Conservation (phyloP, 2,888 invertebrate genomes). For the Maniola hyperantus region DNA sequence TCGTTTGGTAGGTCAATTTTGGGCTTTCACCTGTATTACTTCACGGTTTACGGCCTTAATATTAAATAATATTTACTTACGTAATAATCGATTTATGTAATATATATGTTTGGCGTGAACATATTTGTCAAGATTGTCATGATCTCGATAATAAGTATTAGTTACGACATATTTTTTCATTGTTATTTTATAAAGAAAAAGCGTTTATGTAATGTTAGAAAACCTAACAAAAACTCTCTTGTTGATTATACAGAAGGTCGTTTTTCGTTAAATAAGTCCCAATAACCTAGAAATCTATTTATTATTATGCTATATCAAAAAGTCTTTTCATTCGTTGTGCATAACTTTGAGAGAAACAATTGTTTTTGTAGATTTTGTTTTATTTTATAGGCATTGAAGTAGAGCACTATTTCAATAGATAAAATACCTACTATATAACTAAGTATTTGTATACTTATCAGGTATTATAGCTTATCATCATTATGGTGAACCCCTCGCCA, state of each 20-base stretch:
- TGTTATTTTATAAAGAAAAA: slow-evolving; percentile 9
- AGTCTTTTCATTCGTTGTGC: slow-evolving; percentile 2
- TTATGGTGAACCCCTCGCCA: too few relatives aligned
- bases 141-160: slow-evolving; percentile 15
- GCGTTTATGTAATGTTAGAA: slow-evolving; percentile 21
- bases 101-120: slow-evolving; percentile 21
- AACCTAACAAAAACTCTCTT: slow-evolving; percentile 14
- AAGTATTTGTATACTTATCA: too few relatives aligned
- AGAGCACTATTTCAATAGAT: neutral
- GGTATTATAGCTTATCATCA: too few relatives aligned
- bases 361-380: neutral
- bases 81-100: slow-evolving; percentile 43
- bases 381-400: neutral
- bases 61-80: slow-evolving; percentile 55
- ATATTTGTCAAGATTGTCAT: slow-evolving; percentile 24
- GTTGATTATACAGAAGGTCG: slow-evolving; percentile 22
- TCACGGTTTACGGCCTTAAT: slow-evolving; percentile 61
- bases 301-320: slow-evolving; percentile 4
- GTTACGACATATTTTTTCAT: slow-evolving; percentile 18
- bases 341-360: neutral
- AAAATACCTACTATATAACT: neutral
- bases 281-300: slow-evolving; percentile 22
- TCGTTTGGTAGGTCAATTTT: slow-evolving; percentile 59
- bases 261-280: slow-evolving; percentile 14
- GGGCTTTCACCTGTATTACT: slow-evolving; percentile 69